phyloP scores from a whole-genome alignment of 2,797 vertebrate genomes.

The Neosilurus mollespiculum region DNA sequence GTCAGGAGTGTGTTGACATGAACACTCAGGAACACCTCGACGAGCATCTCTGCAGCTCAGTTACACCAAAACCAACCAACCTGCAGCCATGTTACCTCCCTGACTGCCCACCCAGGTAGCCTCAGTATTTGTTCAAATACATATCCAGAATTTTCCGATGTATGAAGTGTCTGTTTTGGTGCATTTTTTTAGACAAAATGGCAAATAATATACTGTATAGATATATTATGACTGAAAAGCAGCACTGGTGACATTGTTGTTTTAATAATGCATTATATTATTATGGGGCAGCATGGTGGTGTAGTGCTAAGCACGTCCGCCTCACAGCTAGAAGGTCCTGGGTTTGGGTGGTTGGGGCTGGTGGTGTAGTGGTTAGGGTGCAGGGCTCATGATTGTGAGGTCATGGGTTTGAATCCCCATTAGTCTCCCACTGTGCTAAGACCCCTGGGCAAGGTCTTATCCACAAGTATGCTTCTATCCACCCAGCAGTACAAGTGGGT shows the following conservation, averaged over 20 bases:
- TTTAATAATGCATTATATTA: too few species aligned
- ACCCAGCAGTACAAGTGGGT: too few species aligned
- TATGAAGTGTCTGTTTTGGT: constrained; percentile 1
- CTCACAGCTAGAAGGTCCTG: too few species aligned
- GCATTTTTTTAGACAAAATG: not conserved
- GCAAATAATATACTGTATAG: not conserved
- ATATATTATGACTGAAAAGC: not conserved
- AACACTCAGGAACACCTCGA: constrained; percentile 64
- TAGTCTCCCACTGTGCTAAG: too few species aligned
- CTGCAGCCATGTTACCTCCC: constrained; percentile 70
- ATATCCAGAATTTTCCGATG: not conserved
- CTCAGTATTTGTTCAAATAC: not conserved
- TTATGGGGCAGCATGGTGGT: too few species aligned
- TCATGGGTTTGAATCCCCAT: too few species aligned
- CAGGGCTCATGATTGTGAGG: too few species aligned
- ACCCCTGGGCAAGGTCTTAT: too few species aligned
- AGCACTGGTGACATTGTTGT: not conserved
- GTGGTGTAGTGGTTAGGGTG: too few species aligned
- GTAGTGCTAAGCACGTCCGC: too few species aligned
- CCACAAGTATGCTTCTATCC: too few species aligned
- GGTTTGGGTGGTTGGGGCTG: too few species aligned
- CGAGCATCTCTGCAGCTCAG: constrained; percentile 69
- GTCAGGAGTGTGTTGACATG: constrained; percentile 76
- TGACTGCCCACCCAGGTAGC: constrained; percentile 81
- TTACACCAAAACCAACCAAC: constrained; percentile 54